Base-by-base conservation (phyloP, 2,113 vertebrate species). In the Catharus fuscescens region DNA sequence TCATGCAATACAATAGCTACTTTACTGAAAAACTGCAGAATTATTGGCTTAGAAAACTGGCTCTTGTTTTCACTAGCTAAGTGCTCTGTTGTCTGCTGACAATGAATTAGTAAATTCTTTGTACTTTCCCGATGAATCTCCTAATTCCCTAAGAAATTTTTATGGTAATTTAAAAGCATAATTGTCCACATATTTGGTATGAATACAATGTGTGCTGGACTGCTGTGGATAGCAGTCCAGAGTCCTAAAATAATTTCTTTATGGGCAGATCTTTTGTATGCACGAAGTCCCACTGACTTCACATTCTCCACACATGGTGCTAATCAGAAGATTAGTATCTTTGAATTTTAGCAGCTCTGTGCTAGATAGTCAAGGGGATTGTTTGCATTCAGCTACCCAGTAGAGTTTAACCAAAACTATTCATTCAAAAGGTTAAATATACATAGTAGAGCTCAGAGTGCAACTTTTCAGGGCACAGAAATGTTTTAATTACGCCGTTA, bases 201-300 rank as follows among this genome's bases (percentile, higher is more conserved):
- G 85, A 76, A 45, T 93, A 57, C 70, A 91, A 65, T 95, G 71
- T 16, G 4, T 40, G n/a, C 45, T 67, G 86, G 40, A 40, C 40
- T 40, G 40, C 40, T 40, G 40, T 40, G 40, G 60, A 72, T 61
- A 80, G 45, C 85, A 84, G 84, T 88, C 77, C 93, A 76, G 81
- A 88, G 62, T 96, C 79, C 59, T 93, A 90, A 95, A 95, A 83
- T 93, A 91, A 94, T 93, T 96, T 86, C 54, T 91, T 92, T 70
- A 52, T 78, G 76, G 79, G 52, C 60, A 88, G 71, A 86, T 94
- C 50, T 77, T 80, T 74, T n/a, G 29, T 23, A 0, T 60, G 38
- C 44, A 42, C 26, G 10, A 90, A 83, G 76, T 90, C 60, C 62
- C 45, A 32, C 53, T 42, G 59, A 59, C 62, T 96, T 91, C 34